A percentile compares a stretch with the other conserved stretches of the same genome.
Evolutionary conservation across 2,888 invertebrate genomes (phyloP).

Genomic region (Lamellibrachia columna): DNA sequence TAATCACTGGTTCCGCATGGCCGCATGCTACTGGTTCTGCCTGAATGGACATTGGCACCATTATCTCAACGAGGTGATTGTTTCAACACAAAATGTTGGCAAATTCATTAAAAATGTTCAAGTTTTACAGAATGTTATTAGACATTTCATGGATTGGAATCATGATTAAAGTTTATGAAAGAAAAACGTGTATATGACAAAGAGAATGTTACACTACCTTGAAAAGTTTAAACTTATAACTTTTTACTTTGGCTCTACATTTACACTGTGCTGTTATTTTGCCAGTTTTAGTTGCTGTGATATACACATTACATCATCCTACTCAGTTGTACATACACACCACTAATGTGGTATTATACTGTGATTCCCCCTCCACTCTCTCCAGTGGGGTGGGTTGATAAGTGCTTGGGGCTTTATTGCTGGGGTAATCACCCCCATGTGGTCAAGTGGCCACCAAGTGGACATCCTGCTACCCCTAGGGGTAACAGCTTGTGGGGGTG

Average conservation of each 20-base stretch:
- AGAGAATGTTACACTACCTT: too few species aligned
- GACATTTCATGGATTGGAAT: too few species aligned
- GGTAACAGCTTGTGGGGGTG: slow-evolving; percentile 9
- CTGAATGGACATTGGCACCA: background rate
- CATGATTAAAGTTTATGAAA: too few species aligned
- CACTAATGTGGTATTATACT: background rate
- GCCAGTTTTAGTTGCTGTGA: background rate
- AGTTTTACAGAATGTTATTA: too few species aligned
- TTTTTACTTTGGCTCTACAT: background rate
- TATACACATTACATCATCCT: background rate
- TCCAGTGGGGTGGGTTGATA: background rate
- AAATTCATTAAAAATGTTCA: too few species aligned
- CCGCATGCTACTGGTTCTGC: background rate
- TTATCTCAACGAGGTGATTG: background rate
- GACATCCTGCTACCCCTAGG: background rate
- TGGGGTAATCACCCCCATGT: background rate
- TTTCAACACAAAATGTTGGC: background rate
- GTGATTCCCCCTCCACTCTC: background rate
- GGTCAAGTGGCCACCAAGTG: slow-evolving; percentile 12
- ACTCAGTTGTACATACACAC: background rate
- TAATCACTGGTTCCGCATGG: background rate
- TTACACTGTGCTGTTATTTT: background rate
- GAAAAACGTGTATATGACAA: too few species aligned
- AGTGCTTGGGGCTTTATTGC: background rate
- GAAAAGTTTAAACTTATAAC: background rate